Percentiles rank a stretch among this genome's conserved stretches.
Conservation (phyloP, 2,797 vertebrate genomes). For the Diglossa cyanea region DNA sequence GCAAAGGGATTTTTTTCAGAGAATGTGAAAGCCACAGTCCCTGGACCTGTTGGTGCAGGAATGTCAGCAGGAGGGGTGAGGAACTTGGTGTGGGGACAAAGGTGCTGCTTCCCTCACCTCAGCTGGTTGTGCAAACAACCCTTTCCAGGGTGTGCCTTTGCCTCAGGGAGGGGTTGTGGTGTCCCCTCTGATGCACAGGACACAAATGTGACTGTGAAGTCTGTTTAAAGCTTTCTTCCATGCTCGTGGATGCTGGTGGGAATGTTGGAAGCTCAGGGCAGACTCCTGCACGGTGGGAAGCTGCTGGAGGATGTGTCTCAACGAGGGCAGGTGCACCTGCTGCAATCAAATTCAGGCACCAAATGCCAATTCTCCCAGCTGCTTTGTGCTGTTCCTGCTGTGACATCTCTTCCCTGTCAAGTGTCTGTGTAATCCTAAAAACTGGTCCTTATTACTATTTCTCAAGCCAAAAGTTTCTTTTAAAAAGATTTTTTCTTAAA, state of each 20-base stretch:
- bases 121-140: neutral
- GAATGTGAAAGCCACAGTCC: neutral
- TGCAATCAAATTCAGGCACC: neutral
- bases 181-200: neutral
- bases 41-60: neutral
- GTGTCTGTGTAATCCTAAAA: neutral
- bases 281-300: accelerated
- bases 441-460: neutral
- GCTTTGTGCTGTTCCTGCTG: neutral
- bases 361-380: neutral
- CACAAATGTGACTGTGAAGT: neutral
- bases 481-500: neutral
- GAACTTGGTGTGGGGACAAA: accelerated
- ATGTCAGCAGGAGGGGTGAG: neutral
- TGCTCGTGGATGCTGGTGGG: neutral
- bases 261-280: neutral
- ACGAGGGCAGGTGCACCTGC: accelerated
- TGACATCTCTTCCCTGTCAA: neutral
- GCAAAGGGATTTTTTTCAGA: neutral
- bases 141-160: neutral
- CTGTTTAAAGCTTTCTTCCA: neutral
- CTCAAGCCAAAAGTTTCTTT: neutral
- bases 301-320: neutral
- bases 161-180: accelerated
- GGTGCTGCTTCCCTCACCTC: neutral